phyloP scores from a whole-genome alignment of 2,797 vertebrate genomes.

The Microchirus variegatus region DNA sequence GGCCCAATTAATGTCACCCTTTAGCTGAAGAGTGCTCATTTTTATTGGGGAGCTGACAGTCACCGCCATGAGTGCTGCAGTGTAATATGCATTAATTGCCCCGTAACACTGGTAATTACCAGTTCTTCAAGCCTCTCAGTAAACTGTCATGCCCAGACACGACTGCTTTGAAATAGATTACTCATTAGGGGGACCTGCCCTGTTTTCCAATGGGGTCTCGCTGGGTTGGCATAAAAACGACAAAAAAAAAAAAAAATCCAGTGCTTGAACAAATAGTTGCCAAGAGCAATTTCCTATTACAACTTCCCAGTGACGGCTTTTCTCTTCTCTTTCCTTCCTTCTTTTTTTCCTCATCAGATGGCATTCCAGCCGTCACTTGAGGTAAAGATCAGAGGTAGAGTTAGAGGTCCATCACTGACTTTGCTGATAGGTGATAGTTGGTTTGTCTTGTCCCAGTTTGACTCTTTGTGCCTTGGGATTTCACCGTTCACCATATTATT shows the following conservation, averaged over 20 bases:
- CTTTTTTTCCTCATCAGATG: conserved; percentile 52
- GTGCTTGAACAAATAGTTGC: conserved; percentile 99
- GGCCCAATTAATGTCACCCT: conserved; percentile 99
- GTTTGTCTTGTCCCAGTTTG: conserved; percentile 46
- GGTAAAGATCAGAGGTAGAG: conserved; percentile 81
- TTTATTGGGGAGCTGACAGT: conserved; percentile 99
- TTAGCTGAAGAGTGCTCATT: conserved; percentile 99
- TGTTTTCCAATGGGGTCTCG: conserved; percentile 95
- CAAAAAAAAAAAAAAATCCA: conserved; percentile 86
- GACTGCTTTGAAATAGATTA: conserved; percentile 99
- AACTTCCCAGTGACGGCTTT: conserved; percentile 89
- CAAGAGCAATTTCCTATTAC: conserved; percentile 99
- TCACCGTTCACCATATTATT: conserved; percentile 24
- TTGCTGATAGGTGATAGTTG: conserved; percentile 60
- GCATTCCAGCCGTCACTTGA: conserved; percentile 84
- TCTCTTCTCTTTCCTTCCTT: conserved; percentile 56
- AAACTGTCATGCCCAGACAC: conserved; percentile 99
- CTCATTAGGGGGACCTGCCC: conserved; percentile 99
- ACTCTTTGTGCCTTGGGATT: conserved; percentile 44
- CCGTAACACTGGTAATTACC: conserved; percentile 99
- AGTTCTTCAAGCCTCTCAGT: conserved; percentile 99
- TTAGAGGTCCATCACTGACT: conserved; percentile 78
- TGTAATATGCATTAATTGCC: conserved; percentile 99
- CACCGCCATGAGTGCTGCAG: conserved; percentile 99
- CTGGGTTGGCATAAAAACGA: conserved; percentile 89